phyloP scores from a whole-genome alignment of 2,888 invertebrate genomes.

The Eugnorisma glareosa region DNA sequence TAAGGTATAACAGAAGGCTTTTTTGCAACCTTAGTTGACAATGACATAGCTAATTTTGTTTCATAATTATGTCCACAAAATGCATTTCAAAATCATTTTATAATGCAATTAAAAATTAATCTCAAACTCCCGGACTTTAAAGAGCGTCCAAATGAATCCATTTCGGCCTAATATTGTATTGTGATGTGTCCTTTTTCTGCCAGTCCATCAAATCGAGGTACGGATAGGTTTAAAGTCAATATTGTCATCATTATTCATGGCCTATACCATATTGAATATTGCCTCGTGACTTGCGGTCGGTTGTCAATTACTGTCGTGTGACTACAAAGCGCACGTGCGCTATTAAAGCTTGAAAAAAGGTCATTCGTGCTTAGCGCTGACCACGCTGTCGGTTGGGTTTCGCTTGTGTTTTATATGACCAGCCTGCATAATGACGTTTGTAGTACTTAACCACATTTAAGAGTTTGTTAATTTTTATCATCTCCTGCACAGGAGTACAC shows the following conservation, averaged over 20 bases:
- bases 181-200: constrained; percentile 30
- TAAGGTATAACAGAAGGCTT: background rate
- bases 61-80: background rate
- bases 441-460: constrained; percentile 27
- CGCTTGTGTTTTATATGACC: constrained; percentile 63
- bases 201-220: constrained; percentile 40
- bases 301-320: constrained; percentile 87
- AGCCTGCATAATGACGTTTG: constrained; percentile 68
- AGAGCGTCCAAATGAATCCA: constrained; percentile 6
- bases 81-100: constrained; percentile 5
- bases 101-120: constrained; percentile 10
- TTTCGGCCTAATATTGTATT: constrained; percentile 34
- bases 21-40: background rate
- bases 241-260: constrained; percentile 83
- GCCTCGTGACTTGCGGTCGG: constrained; percentile 85
- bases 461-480: constrained; percentile 20
- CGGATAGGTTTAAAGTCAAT: constrained; percentile 64
- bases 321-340: constrained; percentile 82
- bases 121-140: background rate
- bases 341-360: constrained; percentile 82
- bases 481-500: constrained; percentile 40
- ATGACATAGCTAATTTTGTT: background rate
- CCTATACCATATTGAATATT: constrained; percentile 78
- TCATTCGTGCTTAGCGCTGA: constrained; percentile 80
- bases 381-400: constrained; percentile 70